phyloP scores from a whole-genome alignment of 2,888 invertebrate genomes.

The Pristionchus entomophagus region DNA sequence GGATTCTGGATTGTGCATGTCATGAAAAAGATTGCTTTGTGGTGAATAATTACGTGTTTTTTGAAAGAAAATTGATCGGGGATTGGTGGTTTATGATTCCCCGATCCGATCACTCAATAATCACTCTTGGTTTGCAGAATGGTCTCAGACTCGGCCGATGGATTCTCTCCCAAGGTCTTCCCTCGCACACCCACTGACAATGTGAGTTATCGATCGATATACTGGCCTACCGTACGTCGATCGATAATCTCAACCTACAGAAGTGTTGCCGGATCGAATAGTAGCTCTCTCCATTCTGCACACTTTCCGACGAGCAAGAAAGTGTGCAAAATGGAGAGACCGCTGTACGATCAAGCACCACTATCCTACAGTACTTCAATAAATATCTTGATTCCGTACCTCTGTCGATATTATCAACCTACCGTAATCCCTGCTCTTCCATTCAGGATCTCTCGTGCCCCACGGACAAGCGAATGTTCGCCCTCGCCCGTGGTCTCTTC shows the following conservation, averaged over 20 bases:
- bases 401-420: neutral
- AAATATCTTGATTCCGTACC: no score
- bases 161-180: constrained; percentile 90
- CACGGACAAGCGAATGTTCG: constrained; percentile 96
- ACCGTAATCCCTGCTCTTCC: neutral
- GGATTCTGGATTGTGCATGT: no score
- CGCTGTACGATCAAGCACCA: no score
- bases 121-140: constrained; percentile 86
- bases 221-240: neutral
- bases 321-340: no score
- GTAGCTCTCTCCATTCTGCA: neutral
- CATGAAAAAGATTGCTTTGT: neutral
- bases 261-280: neutral
- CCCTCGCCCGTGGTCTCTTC: constrained; percentile 90
- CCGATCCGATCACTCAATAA: neutral
- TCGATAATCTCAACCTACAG: neutral
- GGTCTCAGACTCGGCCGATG: constrained; percentile 94
- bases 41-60: neutral
- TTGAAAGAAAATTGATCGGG: no score
- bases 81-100: neutral
- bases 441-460: constrained; percentile 87
- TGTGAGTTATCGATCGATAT: constrained; percentile 66
- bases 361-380: neutral
- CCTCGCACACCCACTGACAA: constrained; percentile 84
- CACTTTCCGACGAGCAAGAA: no score